phyloP scores from a whole-genome alignment of 2,113 vertebrate species.

The Bungarus multicinctus region DNA sequence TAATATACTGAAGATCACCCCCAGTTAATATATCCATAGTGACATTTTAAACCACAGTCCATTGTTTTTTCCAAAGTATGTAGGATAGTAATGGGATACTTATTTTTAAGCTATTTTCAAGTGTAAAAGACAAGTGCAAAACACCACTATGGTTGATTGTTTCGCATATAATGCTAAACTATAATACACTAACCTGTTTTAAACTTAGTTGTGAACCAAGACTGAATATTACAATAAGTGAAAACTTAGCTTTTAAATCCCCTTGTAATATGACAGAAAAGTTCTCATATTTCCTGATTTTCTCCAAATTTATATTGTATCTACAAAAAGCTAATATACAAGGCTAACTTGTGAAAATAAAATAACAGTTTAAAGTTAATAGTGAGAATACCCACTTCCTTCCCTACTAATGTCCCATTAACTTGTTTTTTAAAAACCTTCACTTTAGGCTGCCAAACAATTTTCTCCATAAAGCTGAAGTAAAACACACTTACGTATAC shows the following conservation, averaged over 20 bases:
- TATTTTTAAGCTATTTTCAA: neutral
- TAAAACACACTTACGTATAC: conserved; percentile 75
- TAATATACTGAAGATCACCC: neutral
- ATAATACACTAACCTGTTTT: neutral
- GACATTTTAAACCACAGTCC: neutral
- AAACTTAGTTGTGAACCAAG: neutral
- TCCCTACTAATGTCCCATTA: neutral
- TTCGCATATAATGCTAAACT: neutral
- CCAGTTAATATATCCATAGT: neutral
- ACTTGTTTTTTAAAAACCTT: neutral
- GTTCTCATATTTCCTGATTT: neutral
- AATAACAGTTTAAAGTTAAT: neutral
- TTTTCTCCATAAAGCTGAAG: neutral
- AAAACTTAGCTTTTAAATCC: neutral
- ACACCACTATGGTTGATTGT: neutral
- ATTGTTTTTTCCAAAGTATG: neutral
- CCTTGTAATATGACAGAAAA: neutral
- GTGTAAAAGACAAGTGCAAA: neutral
- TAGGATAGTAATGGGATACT: neutral
- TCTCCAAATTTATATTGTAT: neutral
- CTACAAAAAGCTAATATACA: neutral
- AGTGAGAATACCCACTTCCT: neutral
- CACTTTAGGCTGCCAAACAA: neutral
- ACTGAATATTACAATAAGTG: neutral
- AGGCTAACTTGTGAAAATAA: neutral